Evolutionary conservation across 2,888 invertebrate genomes (phyloP).

Genomic region (Mimas tiliae): DNA sequence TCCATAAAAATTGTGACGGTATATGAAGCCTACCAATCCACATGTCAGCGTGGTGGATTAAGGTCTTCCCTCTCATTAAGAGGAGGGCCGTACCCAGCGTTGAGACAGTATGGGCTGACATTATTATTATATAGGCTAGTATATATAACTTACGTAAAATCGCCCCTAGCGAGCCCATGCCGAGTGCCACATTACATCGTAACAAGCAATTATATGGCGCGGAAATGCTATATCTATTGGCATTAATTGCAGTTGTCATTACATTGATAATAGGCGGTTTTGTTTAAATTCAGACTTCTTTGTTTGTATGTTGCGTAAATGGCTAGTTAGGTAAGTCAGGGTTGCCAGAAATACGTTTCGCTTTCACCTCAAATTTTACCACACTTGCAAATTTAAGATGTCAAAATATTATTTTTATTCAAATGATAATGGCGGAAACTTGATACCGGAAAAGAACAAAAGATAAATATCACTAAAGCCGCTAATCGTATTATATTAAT

Average conservation of each 20-base stretch:
- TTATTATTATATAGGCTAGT: background rate
- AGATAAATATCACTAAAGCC: no score
- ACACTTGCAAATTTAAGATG: no score
- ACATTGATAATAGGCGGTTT: slow-evolving; percentile 14
- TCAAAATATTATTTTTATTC: no score
- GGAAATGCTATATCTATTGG: slow-evolving; percentile 22
- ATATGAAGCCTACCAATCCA: background rate
- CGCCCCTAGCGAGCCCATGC: background rate
- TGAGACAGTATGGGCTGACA: no score
- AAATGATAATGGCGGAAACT: no score
- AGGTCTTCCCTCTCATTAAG: no score
- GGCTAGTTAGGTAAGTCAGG: slow-evolving; percentile 1
- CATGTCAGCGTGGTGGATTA: no score
- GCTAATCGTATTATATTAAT: no score
- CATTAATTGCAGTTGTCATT: slow-evolving; percentile 21
- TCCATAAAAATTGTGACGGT: background rate
- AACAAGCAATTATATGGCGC: slow-evolving; percentile 27
- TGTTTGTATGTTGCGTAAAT: slow-evolving; percentile 9
- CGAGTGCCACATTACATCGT: slow-evolving; percentile 6
- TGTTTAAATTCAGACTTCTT: slow-evolving; percentile 20
- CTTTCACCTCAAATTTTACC: no score
- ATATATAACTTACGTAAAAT: background rate
- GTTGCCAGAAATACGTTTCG: no score
- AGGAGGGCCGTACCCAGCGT: no score
- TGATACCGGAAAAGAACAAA: no score